phyloP scores from a whole-genome alignment of 2,797 vertebrate species.

The Falco berigora region DNA sequence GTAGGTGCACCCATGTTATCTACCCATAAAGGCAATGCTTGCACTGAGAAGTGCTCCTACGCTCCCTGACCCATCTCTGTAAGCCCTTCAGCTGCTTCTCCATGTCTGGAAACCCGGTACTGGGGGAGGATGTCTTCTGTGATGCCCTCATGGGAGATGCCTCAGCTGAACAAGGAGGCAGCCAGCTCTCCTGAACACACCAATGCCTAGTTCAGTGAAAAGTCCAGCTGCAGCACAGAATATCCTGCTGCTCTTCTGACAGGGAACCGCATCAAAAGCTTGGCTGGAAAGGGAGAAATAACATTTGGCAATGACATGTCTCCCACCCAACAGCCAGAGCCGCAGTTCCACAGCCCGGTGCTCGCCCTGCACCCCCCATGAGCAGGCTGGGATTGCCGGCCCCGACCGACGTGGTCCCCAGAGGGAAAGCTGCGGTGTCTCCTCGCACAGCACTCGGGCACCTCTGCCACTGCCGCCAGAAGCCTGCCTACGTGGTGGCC shows the following conservation, averaged over 20 bases:
- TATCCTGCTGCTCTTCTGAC: not conserved
- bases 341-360: accelerated
- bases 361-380: accelerated
- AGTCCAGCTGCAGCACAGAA: not conserved
- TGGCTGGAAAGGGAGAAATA: not conserved
- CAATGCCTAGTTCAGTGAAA: not conserved
- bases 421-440: not conserved
- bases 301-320: accelerated
- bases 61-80: not conserved
- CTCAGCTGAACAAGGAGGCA: not conserved
- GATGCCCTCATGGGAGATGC: not conserved
- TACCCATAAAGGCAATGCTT: not conserved
- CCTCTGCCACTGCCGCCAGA: not conserved
- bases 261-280: not conserved
- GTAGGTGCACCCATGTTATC: not conserved
- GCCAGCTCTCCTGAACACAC: not conserved
- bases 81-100: not conserved
- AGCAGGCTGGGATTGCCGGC: not conserved
- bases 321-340: not conserved
- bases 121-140: not conserved
- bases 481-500: not conserved
- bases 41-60: not conserved
- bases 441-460: not conserved
- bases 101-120: not conserved
- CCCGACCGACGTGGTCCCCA: not conserved